Evolutionary conservation across 2,888 invertebrate genomes (phyloP), one percentile per base, ranked within the genome.

Genomic region (Morpho deidamia): DNA sequence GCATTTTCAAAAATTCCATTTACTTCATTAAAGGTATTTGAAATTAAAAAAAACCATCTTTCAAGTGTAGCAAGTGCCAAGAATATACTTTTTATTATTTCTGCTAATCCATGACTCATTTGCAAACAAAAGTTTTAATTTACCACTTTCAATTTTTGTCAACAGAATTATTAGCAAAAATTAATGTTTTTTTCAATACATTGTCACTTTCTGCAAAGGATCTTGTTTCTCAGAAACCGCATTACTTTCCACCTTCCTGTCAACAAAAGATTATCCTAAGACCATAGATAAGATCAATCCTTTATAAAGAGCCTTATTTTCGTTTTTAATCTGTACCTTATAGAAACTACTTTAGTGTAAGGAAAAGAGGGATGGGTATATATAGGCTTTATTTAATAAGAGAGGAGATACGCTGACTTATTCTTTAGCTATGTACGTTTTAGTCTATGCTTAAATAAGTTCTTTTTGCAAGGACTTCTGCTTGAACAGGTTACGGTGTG

Each of bases 241-340:
- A 66, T 64, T 62, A 66, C 61, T 63, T 68, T 64, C 67, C 77
- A 76, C 78, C 77, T 81, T 71, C 74, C 76, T 79, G 80, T 83
- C 86, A 87, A 87, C 87, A 87, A 85, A 81, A 84, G 86, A 85
- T 87, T 86, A 88, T 82, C 80, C 76, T 66, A 75, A 77, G 73
- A 63, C 67, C 66, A 67, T 66, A 70, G 71, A 69, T 69, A 65
- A 51, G 52, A 64, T 62, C 56, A 37, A 42, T 47, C 44, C 44
- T 61, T 51, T 56, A 51, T 52, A 47, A 55, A 47, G 44, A 51
- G 43, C 46, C 44, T 45, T 53, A 8, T 34, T 43, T 32, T 44
- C 23, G 14, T 50, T 44, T 38, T 35, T 50, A 50, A 50, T 43
- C 50, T 44, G 43, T 50, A 43, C 43, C 14, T 37, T 32, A 41